Conservation (phyloP, 2,113 vertebrate genomes). For the Eonycteris spelaea region DNA sequence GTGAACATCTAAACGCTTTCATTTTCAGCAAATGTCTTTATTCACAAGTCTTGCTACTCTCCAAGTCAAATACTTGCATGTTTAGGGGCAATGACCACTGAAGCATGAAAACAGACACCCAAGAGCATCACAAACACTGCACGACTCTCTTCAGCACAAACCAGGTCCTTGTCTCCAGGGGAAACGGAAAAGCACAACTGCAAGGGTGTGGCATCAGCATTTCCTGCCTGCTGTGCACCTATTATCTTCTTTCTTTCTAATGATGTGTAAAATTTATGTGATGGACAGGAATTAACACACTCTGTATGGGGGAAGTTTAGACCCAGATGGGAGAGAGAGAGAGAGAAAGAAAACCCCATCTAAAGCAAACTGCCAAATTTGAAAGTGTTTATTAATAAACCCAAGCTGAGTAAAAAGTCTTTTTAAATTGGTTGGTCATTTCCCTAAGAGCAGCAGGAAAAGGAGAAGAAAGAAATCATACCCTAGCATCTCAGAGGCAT, state of each 20-base stretch:
- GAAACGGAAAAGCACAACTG: neutral
- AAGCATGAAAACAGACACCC: neutral
- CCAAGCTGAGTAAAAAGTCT: neutral
- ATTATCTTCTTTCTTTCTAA: neutral
- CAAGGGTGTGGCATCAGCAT: neutral
- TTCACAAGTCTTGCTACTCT: neutral
- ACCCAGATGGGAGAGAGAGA: neutral
- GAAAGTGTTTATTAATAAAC: slow-evolving; percentile 18
- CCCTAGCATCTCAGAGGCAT: neutral
- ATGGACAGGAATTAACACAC: neutral
- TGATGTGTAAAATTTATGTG: neutral
- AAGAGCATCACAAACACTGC: neutral
- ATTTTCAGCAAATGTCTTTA: neutral
- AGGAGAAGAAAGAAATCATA: neutral
- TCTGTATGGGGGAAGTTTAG: neutral
- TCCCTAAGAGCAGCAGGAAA: neutral
- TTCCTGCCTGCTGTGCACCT: neutral
- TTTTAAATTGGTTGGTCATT: slow-evolving; percentile 15
- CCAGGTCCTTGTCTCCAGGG: neutral
- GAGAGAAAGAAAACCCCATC: neutral
- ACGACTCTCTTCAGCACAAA: neutral
- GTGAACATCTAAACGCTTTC: neutral
- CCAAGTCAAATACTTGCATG: neutral
- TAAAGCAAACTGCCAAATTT: neutral
- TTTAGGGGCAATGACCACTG: neutral